These are phyloP conservation scores for Pharmacophagus antenor DNA, from an alignment of 2,888 invertebrate genomes.

Conservation along the genomic window DNA sequence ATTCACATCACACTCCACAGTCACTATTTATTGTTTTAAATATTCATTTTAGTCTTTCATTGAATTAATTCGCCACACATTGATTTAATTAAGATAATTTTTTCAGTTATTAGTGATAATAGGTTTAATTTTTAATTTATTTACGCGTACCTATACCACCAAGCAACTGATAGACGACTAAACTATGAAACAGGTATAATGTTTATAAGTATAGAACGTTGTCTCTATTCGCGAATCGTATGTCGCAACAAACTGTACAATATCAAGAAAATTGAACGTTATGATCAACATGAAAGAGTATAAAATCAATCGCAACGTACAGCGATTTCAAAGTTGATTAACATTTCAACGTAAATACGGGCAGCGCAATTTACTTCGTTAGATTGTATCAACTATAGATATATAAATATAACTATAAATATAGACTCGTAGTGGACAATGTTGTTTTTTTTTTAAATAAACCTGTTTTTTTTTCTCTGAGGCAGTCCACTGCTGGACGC, in stretches of 20 bases:
- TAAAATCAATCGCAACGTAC: constrained; percentile 38
- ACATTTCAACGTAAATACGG: constrained; percentile 46
- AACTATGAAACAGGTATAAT: constrained; percentile 67
- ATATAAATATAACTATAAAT: constrained; percentile 11
- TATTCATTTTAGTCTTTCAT: background rate
- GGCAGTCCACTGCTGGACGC: background rate
- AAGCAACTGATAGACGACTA: constrained; percentile 69
- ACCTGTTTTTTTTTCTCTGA: too few species aligned
- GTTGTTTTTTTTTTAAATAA: background rate
- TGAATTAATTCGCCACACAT: background rate
- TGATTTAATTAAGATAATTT: background rate
- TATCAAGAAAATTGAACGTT: constrained; percentile 35
- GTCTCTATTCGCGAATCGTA: constrained; percentile 56
- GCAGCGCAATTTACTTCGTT: constrained; percentile 48
- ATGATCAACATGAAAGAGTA: constrained; percentile 38
- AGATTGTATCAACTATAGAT: constrained; percentile 28
- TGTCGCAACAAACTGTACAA: constrained; percentile 58
- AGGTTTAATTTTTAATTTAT: constrained; percentile 33
- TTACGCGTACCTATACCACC: constrained; percentile 66
- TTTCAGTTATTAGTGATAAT: background rate
- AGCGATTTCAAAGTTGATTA: constrained; percentile 41
- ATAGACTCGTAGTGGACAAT: background rate
- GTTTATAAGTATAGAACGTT: constrained; percentile 74
- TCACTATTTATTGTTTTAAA: constrained; percentile 12
- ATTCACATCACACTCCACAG: constrained; percentile 1